Conservation (phyloP, 2,113 vertebrate genomes). For the Odobenus rosmarus region DNA sequence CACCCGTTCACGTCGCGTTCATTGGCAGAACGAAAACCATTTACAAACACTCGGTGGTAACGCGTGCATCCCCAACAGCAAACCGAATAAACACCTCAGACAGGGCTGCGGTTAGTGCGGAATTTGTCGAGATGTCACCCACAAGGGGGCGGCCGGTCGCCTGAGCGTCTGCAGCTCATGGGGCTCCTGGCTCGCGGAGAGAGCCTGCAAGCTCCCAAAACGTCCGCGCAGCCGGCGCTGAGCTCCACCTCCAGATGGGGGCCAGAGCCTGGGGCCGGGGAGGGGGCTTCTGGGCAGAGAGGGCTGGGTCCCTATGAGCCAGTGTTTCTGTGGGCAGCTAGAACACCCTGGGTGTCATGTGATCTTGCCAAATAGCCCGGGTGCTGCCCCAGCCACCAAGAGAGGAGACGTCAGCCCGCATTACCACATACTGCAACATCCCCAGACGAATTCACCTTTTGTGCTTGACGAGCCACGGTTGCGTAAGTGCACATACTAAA, state of each 20-base stretch:
- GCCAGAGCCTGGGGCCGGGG: neutral
- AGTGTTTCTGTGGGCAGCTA: fast-evolving
- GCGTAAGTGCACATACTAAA: neutral
- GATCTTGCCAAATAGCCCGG: neutral
- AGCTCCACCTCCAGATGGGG: neutral
- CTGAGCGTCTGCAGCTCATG: neutral
- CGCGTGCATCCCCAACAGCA: fast-evolving
- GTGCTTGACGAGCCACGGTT: neutral
- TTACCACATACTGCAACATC: fast-evolving
- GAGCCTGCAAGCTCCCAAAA: neutral
- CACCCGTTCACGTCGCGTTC: fast-evolving
- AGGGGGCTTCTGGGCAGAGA: neutral
- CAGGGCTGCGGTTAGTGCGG: neutral
- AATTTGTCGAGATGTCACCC: neutral
- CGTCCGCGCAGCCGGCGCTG: too few relatives aligned
- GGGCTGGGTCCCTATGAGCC: fast-evolving
- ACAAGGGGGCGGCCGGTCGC: fast-evolving
- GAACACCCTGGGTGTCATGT: fast-evolving
- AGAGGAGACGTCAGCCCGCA: neutral
- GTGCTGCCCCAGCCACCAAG: neutral
- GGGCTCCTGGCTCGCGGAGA: fast-evolving
- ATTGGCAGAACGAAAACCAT: fast-evolving
- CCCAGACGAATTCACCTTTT: neutral
- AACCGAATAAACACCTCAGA: too few relatives aligned
- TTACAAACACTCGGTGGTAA: neutral